Conservation (phyloP, 2,888 invertebrate species). For the Eumacrocentrus americanus region DNA sequence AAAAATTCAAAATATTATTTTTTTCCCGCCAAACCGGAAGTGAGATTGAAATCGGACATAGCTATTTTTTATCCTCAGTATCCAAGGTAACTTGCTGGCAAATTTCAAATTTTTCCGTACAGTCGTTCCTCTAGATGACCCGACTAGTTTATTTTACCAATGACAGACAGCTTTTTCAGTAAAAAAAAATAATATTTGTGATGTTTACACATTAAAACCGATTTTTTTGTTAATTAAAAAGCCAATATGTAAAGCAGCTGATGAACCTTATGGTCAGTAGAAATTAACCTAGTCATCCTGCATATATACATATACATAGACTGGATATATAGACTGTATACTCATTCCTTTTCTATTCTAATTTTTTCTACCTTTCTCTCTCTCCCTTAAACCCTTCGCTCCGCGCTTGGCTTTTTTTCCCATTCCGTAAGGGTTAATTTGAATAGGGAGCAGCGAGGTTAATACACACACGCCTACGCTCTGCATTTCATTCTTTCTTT, state of each 20-base stretch:
- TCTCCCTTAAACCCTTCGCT: slow-evolving; percentile 30
- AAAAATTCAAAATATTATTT: too few relatives aligned
- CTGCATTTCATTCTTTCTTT: slow-evolving; percentile 32
- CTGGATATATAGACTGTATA: slow-evolving; percentile 48
- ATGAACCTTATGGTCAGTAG: slow-evolving; percentile 39
- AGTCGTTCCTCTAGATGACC: background rate
- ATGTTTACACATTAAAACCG: too few relatives aligned
- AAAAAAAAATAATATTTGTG: too few relatives aligned
- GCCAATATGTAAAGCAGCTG: slow-evolving; percentile 14
- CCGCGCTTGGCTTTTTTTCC: slow-evolving; percentile 29
- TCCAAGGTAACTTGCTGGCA: background rate
- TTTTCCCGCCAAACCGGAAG: too few relatives aligned
- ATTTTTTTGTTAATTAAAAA: too few relatives aligned
- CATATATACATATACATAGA: background rate
- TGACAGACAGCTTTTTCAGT: too few relatives aligned
- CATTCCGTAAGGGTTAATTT: slow-evolving; percentile 59
- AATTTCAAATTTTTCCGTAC: background rate
- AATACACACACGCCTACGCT: slow-evolving; percentile 48
- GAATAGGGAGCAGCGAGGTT: slow-evolving; percentile 48
- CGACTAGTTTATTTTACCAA: too few relatives aligned
- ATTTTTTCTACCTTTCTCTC: slow-evolving; percentile 51
- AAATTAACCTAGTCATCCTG: slow-evolving; percentile 55
- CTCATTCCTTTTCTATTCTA: slow-evolving; percentile 51
- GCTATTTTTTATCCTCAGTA: background rate
- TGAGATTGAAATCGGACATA: too few relatives aligned